These are phyloP conservation scores for Operophtera brumata DNA, from an alignment of 2,888 invertebrate genomes.

Conservation along the genomic window DNA sequence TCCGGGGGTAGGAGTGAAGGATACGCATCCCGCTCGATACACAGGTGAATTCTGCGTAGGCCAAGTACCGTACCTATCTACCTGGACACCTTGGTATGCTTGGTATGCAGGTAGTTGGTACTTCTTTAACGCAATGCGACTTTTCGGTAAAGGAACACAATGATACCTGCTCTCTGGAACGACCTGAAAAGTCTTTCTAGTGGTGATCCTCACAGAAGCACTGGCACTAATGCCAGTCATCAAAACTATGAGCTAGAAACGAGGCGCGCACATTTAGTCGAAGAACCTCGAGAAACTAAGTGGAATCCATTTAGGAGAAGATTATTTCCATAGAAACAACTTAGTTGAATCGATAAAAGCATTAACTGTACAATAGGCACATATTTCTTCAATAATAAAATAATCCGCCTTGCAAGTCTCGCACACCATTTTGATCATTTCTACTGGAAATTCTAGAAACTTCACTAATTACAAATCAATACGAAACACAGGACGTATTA, in stretches of 20 bases:
- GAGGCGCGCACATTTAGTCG: slow-evolving; percentile 38
- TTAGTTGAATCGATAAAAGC: slow-evolving; percentile 68
- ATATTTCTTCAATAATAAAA: slow-evolving; percentile 48
- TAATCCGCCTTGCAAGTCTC: slow-evolving; percentile 43
- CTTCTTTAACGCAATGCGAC: slow-evolving; percentile 30
- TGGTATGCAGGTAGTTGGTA: slow-evolving; percentile 15
- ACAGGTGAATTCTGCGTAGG: slow-evolving; percentile 6
- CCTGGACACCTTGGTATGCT: slow-evolving; percentile 1
- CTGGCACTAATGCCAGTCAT: slow-evolving; percentile 77
- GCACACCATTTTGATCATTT: slow-evolving; percentile 51
- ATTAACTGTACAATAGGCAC: slow-evolving; percentile 54
- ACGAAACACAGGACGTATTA: slow-evolving; percentile 14
- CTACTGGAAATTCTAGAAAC: slow-evolving; percentile 29
- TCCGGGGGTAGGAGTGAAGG: slow-evolving; percentile 44
- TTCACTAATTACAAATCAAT: slow-evolving; percentile 12
- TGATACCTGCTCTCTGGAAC: slow-evolving; percentile 53
- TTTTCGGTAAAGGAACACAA: slow-evolving; percentile 12
- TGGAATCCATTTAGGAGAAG: slow-evolving; percentile 41
- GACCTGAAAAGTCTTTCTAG: slow-evolving; percentile 53
- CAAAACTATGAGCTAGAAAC: slow-evolving; percentile 43
- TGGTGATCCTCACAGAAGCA: slow-evolving; percentile 71
- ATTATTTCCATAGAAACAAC: slow-evolving; percentile 69
- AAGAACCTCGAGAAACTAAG: slow-evolving; percentile 38
- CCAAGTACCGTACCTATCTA: background rate
- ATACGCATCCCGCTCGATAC: slow-evolving; percentile 10